Evolutionary conservation across 2,113 vertebrate species (phyloP).

Genomic region (Electrona antarctica): DNA sequence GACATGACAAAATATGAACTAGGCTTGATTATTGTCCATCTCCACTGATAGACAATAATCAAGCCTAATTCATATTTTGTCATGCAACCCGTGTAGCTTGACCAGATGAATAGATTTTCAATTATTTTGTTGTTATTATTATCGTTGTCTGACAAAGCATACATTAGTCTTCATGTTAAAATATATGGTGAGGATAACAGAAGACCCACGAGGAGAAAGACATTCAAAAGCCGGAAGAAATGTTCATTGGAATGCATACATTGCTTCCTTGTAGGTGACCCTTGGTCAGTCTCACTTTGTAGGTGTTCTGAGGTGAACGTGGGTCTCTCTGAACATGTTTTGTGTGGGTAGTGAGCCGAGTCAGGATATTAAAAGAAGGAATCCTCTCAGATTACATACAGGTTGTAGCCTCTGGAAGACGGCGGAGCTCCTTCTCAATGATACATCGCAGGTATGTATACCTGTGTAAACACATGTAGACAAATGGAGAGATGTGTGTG

Average conservation of each 20-base stretch:
- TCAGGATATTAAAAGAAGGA: neutral
- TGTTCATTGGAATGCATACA: neutral
- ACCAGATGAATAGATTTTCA: too few relatives aligned
- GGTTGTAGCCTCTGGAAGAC: constrained; percentile 81
- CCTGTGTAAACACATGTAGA: constrained; percentile 58
- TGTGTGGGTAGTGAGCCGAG: neutral
- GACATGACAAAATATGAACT: too few relatives aligned
- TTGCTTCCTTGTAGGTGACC: neutral
- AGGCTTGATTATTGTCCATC: too few relatives aligned
- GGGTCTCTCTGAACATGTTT: neutral
- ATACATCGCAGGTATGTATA: constrained; percentile 85
- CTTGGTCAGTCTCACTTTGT: neutral
- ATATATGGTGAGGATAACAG: neutral
- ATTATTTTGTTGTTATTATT: too few relatives aligned
- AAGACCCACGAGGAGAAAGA: neutral
- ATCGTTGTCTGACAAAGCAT: too few relatives aligned
- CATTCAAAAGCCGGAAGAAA: neutral
- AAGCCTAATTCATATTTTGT: too few relatives aligned
- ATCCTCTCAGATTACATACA: constrained; percentile 68
- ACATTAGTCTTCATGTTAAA: too few relatives aligned
- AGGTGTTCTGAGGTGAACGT: neutral
- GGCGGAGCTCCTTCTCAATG: constrained; percentile 89
- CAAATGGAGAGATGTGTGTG: neutral
- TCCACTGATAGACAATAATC: too few relatives aligned
- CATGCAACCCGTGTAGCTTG: too few relatives aligned